Evolutionary conservation across 2,797 vertebrate species (phyloP).

Genomic region (Allenopithecus nigroviridis): DNA sequence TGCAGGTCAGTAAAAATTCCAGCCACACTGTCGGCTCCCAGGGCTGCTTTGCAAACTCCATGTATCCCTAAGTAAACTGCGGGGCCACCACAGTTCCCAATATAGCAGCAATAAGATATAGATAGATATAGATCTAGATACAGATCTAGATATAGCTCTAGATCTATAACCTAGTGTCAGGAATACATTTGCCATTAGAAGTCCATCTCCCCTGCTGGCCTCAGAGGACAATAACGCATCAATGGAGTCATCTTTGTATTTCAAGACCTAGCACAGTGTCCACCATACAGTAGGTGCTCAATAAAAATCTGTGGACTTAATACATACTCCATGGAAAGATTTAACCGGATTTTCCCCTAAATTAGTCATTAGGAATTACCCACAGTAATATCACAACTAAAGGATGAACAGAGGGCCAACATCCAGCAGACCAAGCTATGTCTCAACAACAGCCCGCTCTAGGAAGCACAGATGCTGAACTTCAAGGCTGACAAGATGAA

Average conservation of each 20-base stretch:
- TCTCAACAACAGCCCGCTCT: background rate
- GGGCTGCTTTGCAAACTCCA: background rate
- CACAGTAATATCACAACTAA: background rate
- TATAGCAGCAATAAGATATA: background rate
- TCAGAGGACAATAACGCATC: background rate
- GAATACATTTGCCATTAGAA: background rate
- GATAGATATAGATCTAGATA: no score
- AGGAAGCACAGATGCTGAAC: background rate
- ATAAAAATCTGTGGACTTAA: background rate
- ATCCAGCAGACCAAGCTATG: background rate
- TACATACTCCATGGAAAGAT: background rate
- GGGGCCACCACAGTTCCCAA: background rate
- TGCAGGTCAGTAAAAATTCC: background rate
- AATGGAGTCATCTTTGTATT: background rate
- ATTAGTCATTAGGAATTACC: background rate
- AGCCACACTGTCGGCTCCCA: background rate
- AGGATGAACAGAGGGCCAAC: background rate
- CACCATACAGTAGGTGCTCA: background rate
- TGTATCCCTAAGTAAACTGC: background rate
- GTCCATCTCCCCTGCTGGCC: background rate
- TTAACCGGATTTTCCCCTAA: background rate
- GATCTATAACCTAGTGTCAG: background rate
- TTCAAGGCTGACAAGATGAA: background rate
- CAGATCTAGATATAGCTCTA: no score
- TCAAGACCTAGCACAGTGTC: background rate